Base-by-base conservation (phyloP, 92 coral and sea anemone genomes). In the Porites lobata region DNA sequence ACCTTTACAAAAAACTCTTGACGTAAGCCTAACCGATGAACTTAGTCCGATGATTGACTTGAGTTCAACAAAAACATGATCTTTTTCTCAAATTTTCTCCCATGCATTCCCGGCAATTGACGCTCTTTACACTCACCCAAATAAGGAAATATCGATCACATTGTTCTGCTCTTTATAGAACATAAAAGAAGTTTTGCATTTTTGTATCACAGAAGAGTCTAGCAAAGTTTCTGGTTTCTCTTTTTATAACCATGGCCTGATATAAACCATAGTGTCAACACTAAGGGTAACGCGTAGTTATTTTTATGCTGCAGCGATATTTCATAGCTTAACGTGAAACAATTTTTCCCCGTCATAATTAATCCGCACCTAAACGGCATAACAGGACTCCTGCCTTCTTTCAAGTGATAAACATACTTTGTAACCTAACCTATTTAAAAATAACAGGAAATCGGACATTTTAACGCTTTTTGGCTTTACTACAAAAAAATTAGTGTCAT, bases 111-210 rank as follows among this genome's bases (percentile, higher is more conserved):
- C 9, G 47, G 47, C 32, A 69, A 56, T 80, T 70, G 77, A 43
- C 86, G 86, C 69, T 52, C 9, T 56, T 70, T 68, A 82, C 69
- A 67, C 51, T 9, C 12, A 14, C 3, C 86, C 86, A 54, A 56
- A 82, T 69, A 82, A 26, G 86, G 69, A 62, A 77, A 58, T 82
- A 69, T 82, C 77, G 6, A 56, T 54, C 65, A 10, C 68, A 69
- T 81, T 81, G 52, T 57, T 81, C 18, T 69, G n/a, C 29, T n/a
- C 21, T 26, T 17, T 20, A 51, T 17, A 79, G 50, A 79, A 47
- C 50, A 65, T 15, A 51, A 65, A 6, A 14, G 15, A 2, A 9
- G 52, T 81, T 52, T 68, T 17, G 21, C 3, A 68, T 81, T 53
- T 58, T 81, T 77, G 24, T 26, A 13, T 32, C 6, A 15, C 29